phyloP scores from a whole-genome alignment of 2,888 invertebrate species.

The Apamea sordens region DNA sequence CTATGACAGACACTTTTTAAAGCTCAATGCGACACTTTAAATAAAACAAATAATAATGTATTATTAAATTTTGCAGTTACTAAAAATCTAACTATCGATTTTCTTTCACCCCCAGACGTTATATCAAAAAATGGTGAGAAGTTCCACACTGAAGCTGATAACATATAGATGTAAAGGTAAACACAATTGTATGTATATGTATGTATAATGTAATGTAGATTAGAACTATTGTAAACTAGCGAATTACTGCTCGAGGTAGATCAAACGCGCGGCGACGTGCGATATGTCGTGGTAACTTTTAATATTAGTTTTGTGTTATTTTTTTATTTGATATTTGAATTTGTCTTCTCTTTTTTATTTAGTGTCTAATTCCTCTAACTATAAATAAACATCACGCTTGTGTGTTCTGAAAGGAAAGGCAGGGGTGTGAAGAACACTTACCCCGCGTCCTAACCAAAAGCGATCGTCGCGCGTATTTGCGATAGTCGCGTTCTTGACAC shows the following conservation, averaged over 20 bases:
- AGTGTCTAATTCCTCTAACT: background rate
- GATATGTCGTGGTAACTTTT: slow-evolving; percentile 18
- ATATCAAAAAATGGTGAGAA: slow-evolving; percentile 74
- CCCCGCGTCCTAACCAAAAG: background rate
- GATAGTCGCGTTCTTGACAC: background rate
- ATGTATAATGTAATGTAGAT: slow-evolving; percentile 79
- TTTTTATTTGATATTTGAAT: slow-evolving; percentile 4
- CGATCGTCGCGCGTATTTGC: too few relatives aligned
- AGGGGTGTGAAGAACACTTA: background rate
- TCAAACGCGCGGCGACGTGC: slow-evolving; percentile 31
- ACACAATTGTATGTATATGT: slow-evolving; percentile 83
- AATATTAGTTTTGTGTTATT: slow-evolving; percentile 9
- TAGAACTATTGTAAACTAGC: slow-evolving; percentile 75
- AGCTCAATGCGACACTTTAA: too few relatives aligned
- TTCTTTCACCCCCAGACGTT: slow-evolving; percentile 47
- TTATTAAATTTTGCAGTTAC: too few relatives aligned
- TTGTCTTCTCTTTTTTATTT: slow-evolving; percentile 11
- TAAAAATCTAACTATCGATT: slow-evolving; percentile 13
- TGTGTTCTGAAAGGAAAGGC: too few relatives aligned
- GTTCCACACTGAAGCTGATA: slow-evolving; percentile 75
- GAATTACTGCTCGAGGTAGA: slow-evolving; percentile 73
- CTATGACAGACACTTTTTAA: too few relatives aligned
- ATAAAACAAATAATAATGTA: too few relatives aligned
- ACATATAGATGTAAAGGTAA: slow-evolving; percentile 66
- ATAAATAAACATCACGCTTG: background rate